Evolutionary conservation across 1,140 invertebrate genomes (phyloP).

Genomic region (Aphelenchoides fujianensis): DNA sequence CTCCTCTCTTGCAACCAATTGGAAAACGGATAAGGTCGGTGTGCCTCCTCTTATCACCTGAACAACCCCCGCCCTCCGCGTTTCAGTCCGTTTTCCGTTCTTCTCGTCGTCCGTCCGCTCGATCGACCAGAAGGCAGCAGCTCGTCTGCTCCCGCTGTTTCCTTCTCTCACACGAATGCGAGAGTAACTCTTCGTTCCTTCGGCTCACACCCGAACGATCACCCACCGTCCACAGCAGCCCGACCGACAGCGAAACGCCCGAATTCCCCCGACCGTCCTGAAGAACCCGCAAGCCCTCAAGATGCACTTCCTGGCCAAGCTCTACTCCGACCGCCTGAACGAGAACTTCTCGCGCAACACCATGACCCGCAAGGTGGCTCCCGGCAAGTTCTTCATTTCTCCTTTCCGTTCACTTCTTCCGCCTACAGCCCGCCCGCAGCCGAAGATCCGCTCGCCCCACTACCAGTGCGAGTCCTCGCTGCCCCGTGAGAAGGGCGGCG

Average conservation of each 20-base stretch:
- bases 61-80: background rate
- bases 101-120: background rate
- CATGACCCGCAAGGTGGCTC: background rate
- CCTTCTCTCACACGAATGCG: background rate
- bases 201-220: constrained; percentile 11
- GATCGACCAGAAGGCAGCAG: background rate
- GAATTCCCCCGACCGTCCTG: background rate
- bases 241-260: background rate
- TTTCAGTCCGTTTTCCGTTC: background rate
- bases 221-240: background rate
- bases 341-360: background rate
- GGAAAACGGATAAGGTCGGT: background rate
- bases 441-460: background rate
- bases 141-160: background rate
- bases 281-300: background rate
- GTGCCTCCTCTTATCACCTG: background rate
- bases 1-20: background rate
- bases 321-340: background rate
- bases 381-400: background rate
- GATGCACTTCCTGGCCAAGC: background rate
- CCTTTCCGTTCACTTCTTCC: background rate
- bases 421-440: background rate
- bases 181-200: background rate
- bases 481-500: background rate
- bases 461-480: background rate